Conservation (phyloP, 1,140 invertebrate species). For the Hylaeus anthracinus region DNA sequence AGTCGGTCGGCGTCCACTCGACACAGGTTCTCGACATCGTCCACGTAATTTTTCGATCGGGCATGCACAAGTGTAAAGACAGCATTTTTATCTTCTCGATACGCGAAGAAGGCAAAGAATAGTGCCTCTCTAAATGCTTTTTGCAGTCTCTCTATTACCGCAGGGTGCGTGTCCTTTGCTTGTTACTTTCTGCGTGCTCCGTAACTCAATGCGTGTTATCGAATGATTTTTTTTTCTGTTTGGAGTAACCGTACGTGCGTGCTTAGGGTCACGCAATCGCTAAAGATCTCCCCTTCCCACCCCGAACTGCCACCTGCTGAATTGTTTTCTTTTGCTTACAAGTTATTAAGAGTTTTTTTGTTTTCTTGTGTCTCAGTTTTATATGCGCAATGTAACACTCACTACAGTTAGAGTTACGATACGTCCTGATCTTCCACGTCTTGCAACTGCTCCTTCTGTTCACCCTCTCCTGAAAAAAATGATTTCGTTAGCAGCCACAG, state of each 20-base stretch:
- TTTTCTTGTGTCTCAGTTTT: conserved; percentile 77
- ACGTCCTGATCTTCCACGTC: conserved; percentile 96
- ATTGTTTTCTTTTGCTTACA: conserved; percentile 80
- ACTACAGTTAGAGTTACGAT: conserved; percentile 87
- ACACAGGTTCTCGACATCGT: conserved; percentile 36
- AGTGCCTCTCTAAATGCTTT: conserved; percentile 73
- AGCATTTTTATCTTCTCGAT: conserved; percentile 44
- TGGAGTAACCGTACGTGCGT: conserved; percentile 73
- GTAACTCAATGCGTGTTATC: conserved; percentile 43
- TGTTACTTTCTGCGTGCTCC: conserved; percentile 55
- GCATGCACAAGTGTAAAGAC: conserved; percentile 48
- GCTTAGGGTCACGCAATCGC: conserved; percentile 76
- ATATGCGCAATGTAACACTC: conserved; percentile 80
- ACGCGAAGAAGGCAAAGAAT: conserved; percentile 59
- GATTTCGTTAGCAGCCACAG: conserved; percentile 4
- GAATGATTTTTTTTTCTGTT: conserved; percentile 67
- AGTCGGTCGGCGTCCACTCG: conserved; percentile 22
- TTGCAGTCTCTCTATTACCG: conserved; percentile 75
- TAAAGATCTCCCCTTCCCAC: conserved; percentile 74
- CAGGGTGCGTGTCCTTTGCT: conserved; percentile 61
- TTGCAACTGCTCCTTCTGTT: conserved; percentile 93
- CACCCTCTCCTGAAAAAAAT: conserved; percentile 86
- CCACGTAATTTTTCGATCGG: conserved; percentile 33
- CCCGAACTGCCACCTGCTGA: conserved; percentile 74
- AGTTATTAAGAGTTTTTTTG: conserved; percentile 81